Evolutionary conservation across 2,797 vertebrate genomes (phyloP).

Genomic region (Hippopotamyrus pictus): DNA sequence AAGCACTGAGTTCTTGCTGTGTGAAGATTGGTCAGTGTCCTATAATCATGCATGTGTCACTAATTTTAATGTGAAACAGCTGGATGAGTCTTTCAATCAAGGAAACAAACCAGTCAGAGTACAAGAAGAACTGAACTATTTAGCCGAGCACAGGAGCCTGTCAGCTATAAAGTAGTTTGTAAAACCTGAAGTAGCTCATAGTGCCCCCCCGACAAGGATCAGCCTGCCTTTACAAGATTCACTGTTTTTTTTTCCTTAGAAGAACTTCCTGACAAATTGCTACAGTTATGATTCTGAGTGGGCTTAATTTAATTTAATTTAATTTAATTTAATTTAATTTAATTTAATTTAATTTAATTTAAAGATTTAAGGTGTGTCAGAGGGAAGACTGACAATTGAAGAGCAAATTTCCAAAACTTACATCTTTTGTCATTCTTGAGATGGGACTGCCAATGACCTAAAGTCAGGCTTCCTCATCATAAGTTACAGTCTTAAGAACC

Average conservation of each 20-base stretch:
- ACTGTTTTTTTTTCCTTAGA: not conserved
- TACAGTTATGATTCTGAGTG: not conserved
- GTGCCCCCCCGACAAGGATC: not conserved
- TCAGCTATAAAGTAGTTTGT: not conserved
- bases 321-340: too few species aligned
- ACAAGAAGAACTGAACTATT: not conserved
- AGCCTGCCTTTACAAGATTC: not conserved
- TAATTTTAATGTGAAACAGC: not conserved
- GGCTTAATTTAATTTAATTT: not conserved
- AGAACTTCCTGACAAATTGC: not conserved
- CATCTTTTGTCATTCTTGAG: not conserved
- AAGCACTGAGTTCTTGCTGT: not conserved
- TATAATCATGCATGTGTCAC: not conserved
- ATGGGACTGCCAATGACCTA: not conserved
- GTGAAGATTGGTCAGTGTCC: not conserved
- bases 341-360: too few species aligned
- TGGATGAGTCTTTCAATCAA: not conserved
- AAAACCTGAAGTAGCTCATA: not conserved
- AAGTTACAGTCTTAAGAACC: not conserved
- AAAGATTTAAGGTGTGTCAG: not conserved
- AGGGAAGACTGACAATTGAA: not conserved
- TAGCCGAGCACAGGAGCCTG: not conserved
- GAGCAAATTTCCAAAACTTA: not conserved
- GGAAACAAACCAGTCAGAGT: not conserved
- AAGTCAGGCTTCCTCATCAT: not conserved